Conservation (phyloP, 1,140 invertebrate genomes). For the Solenopsis fugax region DNA sequence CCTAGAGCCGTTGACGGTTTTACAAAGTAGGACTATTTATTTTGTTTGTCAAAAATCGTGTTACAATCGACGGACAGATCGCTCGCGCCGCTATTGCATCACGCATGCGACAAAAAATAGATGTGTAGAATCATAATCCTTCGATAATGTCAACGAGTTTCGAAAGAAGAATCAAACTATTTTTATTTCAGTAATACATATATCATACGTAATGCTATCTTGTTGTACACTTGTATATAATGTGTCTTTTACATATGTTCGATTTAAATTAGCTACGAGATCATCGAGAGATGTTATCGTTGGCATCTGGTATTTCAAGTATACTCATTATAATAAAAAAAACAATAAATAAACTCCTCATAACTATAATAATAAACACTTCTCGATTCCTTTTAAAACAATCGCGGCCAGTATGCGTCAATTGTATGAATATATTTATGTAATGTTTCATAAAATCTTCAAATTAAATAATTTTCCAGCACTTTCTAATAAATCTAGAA, state of each 20-base stretch:
- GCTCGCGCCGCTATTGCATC: not conserved
- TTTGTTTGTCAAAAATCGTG: constrained; percentile 24
- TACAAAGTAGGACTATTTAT: constrained; percentile 41
- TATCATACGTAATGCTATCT: not conserved
- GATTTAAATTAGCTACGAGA: not conserved
- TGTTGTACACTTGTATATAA: not conserved
- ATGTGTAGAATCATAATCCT: constrained; percentile 7
- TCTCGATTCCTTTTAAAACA: not conserved
- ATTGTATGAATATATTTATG: not conserved
- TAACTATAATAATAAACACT: constrained; percentile 10
- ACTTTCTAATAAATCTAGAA: not conserved
- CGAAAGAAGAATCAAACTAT: not conserved
- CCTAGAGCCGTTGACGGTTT: constrained; percentile 23
- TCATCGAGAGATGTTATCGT: not conserved
- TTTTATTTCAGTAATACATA: constrained; percentile 1
- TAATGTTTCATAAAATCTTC: not conserved
- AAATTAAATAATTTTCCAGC: not conserved
- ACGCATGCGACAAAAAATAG: not conserved
- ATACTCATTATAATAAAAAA: not conserved
- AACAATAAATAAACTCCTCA: not conserved
- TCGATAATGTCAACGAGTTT: not conserved
- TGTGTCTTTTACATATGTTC: not conserved
- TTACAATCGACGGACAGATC: not conserved
- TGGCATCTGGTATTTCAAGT: not conserved
- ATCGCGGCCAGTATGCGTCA: not conserved